phyloP scores from a whole-genome alignment of 2,797 vertebrate species.

The Morus bassanus region DNA sequence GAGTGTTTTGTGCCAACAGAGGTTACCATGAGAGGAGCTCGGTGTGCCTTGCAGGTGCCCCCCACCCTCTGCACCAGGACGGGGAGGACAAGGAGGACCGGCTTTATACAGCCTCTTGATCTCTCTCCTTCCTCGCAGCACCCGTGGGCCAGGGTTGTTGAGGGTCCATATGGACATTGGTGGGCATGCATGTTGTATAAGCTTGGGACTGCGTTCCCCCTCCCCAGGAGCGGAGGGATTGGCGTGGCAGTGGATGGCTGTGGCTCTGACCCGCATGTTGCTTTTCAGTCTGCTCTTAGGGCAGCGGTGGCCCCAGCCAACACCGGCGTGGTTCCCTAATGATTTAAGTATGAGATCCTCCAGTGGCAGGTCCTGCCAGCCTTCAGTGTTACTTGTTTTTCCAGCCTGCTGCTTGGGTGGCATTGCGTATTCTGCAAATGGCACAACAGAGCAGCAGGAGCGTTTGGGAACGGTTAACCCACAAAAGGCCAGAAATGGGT shows the following conservation, averaged over 20 bases:
- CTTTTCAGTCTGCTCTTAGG: neutral
- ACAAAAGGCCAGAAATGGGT: neutral
- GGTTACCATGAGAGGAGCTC: neutral
- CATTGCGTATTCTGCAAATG: neutral
- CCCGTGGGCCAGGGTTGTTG: neutral
- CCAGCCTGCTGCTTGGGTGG: neutral
- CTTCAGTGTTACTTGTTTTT: neutral
- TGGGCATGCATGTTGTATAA: rapidly evolving
- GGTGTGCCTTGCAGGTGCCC: neutral
- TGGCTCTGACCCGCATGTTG: rapidly evolving
- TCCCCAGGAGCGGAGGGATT: neutral
- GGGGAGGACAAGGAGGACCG: neutral
- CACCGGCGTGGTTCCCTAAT: neutral
- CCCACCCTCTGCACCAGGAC: too few species aligned
- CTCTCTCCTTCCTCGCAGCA: neutral
- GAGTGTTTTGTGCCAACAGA: neutral
- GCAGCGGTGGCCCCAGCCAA: neutral
- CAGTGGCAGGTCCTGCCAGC: neutral
- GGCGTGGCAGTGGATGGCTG: neutral
- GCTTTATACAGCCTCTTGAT: neutral
- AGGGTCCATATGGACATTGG: rapidly evolving
- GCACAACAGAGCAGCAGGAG: neutral
- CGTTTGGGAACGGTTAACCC: neutral
- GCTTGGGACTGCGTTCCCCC: rapidly evolving
- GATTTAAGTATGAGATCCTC: neutral